These are phyloP conservation scores for Drosophila kepulauana DNA, from an alignment of 1,140 invertebrate genomes.

Conservation along the genomic window DNA sequence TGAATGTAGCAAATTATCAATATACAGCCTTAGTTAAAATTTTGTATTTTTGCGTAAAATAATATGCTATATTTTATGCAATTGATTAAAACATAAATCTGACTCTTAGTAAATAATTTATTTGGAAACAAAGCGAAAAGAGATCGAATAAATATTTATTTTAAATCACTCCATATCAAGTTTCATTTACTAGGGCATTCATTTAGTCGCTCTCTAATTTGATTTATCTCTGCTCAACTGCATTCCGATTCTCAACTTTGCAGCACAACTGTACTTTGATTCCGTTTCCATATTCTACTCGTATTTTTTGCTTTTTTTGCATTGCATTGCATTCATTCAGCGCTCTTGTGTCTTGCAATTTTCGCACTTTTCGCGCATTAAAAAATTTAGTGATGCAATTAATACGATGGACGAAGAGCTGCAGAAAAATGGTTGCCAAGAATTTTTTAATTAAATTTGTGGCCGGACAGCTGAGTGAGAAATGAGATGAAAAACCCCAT, in stretches of 20 bases:
- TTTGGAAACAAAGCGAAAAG: too few species aligned
- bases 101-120: too few species aligned
- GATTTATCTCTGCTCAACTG: background rate
- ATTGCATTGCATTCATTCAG: constrained; percentile 42
- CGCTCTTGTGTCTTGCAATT: constrained; percentile 69
- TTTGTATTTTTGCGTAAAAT: too few species aligned
- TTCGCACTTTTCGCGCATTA: constrained; percentile 80
- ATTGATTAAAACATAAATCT: too few species aligned
- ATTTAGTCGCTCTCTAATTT: background rate
- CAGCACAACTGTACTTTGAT: constrained; percentile 58
- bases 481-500: constrained; percentile 43
- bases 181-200: too few species aligned
- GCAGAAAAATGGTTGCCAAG: constrained; percentile 74
- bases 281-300: constrained; percentile 30
- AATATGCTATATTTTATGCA: too few species aligned
- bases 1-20: too few species aligned
- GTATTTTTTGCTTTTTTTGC: constrained; percentile 5
- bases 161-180: too few species aligned
- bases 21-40: too few species aligned
- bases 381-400: constrained; percentile 82
- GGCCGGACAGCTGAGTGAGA: constrained; percentile 79
- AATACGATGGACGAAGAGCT: constrained; percentile 56
- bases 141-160: too few species aligned
- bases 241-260: constrained; percentile 5
- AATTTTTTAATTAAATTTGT: constrained; percentile 82